A percentile compares a stretch with the other conserved stretches of the same genome.
These are phyloP conservation scores for Heloderma charlesbogerti DNA, from an alignment of 2,113 vertebrate genomes.

Conservation along the genomic window DNA sequence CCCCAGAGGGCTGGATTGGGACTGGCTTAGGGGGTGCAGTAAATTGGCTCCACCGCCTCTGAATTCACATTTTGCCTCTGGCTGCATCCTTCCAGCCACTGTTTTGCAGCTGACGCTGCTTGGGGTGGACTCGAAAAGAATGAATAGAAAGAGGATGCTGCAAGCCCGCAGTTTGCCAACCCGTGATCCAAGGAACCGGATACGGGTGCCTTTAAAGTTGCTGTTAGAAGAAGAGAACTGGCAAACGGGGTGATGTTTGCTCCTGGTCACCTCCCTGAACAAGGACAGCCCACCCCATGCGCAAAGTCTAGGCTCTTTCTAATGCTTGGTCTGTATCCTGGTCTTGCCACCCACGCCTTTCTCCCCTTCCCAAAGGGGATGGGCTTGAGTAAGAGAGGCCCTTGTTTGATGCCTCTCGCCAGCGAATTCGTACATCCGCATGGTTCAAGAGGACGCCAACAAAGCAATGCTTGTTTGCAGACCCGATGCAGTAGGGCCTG, in stretches of 20 bases:
- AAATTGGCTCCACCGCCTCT: no score
- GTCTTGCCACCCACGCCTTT: constrained; percentile 60
- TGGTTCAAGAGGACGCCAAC: constrained; percentile 32
- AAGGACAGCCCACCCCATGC: not conserved
- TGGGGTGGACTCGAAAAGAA: no score
- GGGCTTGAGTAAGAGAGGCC: constrained; percentile 37
- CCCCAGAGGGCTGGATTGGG: no score
- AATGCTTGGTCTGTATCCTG: constrained; percentile 45
- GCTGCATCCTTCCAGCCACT: no score
- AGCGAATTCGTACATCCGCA: constrained; percentile 56
- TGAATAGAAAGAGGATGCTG: no score
- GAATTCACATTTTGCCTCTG: no score
- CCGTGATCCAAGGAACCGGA: no score
- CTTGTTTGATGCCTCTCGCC: constrained; percentile 47
- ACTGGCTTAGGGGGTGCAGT: no score
- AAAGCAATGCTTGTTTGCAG: constrained; percentile 54
- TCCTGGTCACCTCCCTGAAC: not conserved
- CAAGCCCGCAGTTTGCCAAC: no score
- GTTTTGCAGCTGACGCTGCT: no score
- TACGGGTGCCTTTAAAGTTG: no score
- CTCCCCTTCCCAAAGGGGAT: not conserved
- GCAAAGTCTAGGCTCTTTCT: not conserved
- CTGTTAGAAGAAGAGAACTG: no score
- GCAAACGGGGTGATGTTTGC: not conserved
- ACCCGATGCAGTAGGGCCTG: not conserved